Base-by-base conservation (phyloP, 1,140 invertebrate genomes). In the Leptinotarsa texana region DNA sequence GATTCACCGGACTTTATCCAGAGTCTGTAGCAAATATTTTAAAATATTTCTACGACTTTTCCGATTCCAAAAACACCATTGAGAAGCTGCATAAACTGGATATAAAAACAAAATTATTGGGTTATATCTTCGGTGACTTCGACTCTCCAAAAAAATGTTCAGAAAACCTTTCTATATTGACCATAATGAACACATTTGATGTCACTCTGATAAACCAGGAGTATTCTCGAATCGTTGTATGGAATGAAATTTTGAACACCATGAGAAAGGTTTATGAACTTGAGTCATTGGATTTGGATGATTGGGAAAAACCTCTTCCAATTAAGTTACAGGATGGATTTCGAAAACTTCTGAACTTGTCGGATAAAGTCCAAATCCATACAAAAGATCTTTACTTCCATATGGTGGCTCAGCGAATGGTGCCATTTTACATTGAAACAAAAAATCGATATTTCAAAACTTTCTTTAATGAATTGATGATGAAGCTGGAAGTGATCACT, bases 71-170 rank as follows among this genome's bases (percentile, higher is more conserved):
- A 15, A 57, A 57, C n/a, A 57, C 51, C 6, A 18, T 57, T 57
- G 51, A 57, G n/a, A 57, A 57, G n/a, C 51, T 57, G 15, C 51
- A 57, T 18, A 57, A 57, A 57, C n/a, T 57, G n/a, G 51, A 57
- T 57, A 57, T 57, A 57, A 15, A 57, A 57, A 57, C 51, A 18
- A 57, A 57, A 18, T 57, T 57, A 18, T 8, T 57, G 3, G 51
- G 51, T 15, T 57, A 57, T 57, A 57, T 57, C n/a, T 57, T 57
- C n/a, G 51, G 51, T 18, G 51, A 57, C 0, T 57, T 57, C 3
- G 51, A 17, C 15, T 18, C 51, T 57, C 51, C 51, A 57, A 57
- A 17, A 57, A 18, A 17, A 57, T 8, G n/a, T 15, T n/a, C 51
- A 17, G 51, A 57, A 57, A 15, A n/a, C 51, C 51, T 17, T 57